Conservation (phyloP, 2,113 vertebrate genomes). For the Rhabdornis inornatus region DNA sequence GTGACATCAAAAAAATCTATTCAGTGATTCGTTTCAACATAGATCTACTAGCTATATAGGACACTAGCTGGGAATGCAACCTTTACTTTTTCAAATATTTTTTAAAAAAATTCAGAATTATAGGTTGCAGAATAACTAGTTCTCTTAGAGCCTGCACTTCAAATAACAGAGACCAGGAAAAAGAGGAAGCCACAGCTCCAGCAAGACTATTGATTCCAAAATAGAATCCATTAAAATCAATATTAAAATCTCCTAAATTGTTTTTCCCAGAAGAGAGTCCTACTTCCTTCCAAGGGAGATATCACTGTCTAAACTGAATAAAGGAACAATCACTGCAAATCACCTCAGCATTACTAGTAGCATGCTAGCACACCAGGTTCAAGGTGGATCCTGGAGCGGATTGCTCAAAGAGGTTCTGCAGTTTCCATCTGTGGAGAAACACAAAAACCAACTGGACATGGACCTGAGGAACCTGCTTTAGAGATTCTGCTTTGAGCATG, state of each 20-base stretch:
- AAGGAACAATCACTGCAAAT: background rate
- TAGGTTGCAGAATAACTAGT: background rate
- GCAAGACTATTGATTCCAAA: background rate
- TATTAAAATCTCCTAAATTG: background rate
- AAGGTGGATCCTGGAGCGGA: background rate
- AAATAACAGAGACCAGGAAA: conserved; percentile 25
- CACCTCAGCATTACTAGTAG: background rate
- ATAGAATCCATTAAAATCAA: background rate
- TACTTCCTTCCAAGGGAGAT: background rate
- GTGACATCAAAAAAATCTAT: background rate
- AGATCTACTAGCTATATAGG: background rate
- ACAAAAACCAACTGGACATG: background rate
- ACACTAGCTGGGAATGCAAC: background rate
- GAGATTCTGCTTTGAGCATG: background rate
- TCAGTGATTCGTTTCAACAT: background rate
- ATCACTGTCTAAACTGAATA: background rate
- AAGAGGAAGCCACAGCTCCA: conserved; percentile 2
- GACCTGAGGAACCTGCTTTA: background rate
- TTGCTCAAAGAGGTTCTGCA: background rate
- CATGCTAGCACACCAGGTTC: background rate
- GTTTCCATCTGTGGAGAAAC: background rate
- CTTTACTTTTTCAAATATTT: background rate
- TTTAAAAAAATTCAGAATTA: background rate
- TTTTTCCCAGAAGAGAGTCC: background rate
- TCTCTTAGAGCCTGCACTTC: background rate